Base-by-base conservation (phyloP, 1,140 invertebrate species). In the Cylas formicarius region DNA sequence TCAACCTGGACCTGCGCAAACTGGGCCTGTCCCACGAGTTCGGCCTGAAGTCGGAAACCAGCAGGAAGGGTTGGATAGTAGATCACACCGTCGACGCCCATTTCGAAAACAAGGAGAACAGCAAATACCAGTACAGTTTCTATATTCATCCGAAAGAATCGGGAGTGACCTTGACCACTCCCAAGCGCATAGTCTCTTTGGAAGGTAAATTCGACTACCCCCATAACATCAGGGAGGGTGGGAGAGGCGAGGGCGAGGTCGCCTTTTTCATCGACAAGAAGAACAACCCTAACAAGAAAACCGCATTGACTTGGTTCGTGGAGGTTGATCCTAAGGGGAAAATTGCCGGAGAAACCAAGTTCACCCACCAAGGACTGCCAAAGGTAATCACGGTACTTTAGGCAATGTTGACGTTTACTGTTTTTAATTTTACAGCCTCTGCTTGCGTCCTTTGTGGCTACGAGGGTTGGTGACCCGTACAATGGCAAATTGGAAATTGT, bases 21-120 rank as follows among this genome's bases (percentile, higher is more conserved):
- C 68, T 84, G 17, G 81, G 82, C 9, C 71, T 83, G 8, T 72
- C 76, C 0, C 76, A 81, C 13, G 82, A 85, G 54, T 78, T 86
- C 50, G 79, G 80, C 14, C 63, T 84, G 0, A 76, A 81, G 56
- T 70, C 76, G 0, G 73, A 66, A 11, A 78, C 73, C 9, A 74
- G 74, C 23, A 68, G 75, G 9, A 73, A 76, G 2, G 71, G 74
- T 16, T 67, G 72, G 14, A 67, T 69, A 2, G 61, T 74, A 4
- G 75, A 82, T 53, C 79, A 84, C 47, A 71, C 70, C 14, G 62
- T 83, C 7, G 81, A 83, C 52, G 61, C 83, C n/a, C 78, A 82
- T 48, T 68, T 84, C 28, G 77, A 80, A 29, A 72, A 72, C 17
- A 73, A 77, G 36, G 75, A 78, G 7, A 80, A 78, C 38, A 71